phyloP scores from a whole-genome alignment of 2,797 vertebrate genomes.

The Gobio occitaniae region DNA sequence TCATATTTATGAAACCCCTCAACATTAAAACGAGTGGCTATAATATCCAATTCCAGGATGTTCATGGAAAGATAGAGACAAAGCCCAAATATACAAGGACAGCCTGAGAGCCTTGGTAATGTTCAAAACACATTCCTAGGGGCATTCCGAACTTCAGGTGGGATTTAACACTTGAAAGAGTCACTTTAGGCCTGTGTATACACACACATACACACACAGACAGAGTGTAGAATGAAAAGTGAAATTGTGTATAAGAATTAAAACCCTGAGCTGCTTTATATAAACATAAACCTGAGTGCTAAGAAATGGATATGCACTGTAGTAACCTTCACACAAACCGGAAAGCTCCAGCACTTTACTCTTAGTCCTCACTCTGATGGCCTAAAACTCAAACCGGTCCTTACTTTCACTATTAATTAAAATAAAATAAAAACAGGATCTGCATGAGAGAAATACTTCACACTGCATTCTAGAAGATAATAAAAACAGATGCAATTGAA shows the following conservation, averaged over 20 bases:
- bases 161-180: conserved; percentile 48
- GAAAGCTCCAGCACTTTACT: conserved; percentile 7
- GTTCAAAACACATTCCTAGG: conserved; percentile 41
- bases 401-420: too few relatives aligned
- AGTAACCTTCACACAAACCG: conserved; percentile 38
- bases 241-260: conserved; percentile 17
- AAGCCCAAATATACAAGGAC: conserved; percentile 20
- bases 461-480: background rate
- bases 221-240: conserved; percentile 27
- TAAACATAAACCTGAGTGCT: conserved; percentile 30
- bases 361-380: too few relatives aligned
- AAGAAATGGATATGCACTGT: conserved; percentile 10
- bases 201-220: too few relatives aligned
- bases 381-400: too few relatives aligned
- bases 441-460: background rate
- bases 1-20: background rate
- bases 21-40: background rate
- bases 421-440: too few relatives aligned
- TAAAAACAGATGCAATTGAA: too few relatives aligned
- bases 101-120: conserved; percentile 13
- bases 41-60: background rate
- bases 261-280: conserved; percentile 15
- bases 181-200: conserved; percentile 9
- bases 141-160: conserved; percentile 34
- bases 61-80: conserved; percentile 1